Base-by-base conservation (phyloP, 2,888 invertebrate species). In the Athripsodes cinereus region DNA sequence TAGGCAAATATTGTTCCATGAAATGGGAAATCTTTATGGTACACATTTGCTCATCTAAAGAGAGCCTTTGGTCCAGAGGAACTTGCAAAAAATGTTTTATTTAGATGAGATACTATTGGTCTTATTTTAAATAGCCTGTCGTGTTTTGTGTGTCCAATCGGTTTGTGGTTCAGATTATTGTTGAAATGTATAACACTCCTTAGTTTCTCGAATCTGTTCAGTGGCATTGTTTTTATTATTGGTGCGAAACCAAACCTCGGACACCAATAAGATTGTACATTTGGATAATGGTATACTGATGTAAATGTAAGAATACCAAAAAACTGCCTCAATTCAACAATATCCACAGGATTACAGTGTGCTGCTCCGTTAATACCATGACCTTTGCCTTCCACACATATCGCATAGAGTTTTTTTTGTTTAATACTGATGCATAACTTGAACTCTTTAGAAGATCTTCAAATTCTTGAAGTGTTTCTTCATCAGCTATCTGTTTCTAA, bases 1-100 rank as follows among this genome's bases (percentile, higher is more conserved):
- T 49, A 49, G 49, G 49, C 49, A 49, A 22, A 49, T 49, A 49
- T 20, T 49, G 49, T 20, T 49, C 20, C 22, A 49, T 16, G 21
- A 49, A 49, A 49, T 49, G 49, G 8, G 19, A 11, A 11, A 49
- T 21, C 18, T 49, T 49, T 19, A 64, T 65, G 11, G 66, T 62
- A 59, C 66, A 67, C 18, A 68, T 63, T 58, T 67, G 66, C 57
- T 68, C 68, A 56, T 68, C 67, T 18, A 68, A 52, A 6, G 65
- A 64, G 21, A 67, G 54, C 5, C 50, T 40, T 59, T 64, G 35
- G 53, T 66, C 65, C 46, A 65, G 46, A n/a, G 63, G 64, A 11
- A 66, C 31, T 53, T 44, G 35, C 26, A 11, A 31, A 22, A 61
- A 61, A 66, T 58, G 54, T 62, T 47, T 49, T 26, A 48, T 55